Evolutionary conservation across 2,797 vertebrate species (phyloP).

Genomic region (Rousettus madagascariensis): DNA sequence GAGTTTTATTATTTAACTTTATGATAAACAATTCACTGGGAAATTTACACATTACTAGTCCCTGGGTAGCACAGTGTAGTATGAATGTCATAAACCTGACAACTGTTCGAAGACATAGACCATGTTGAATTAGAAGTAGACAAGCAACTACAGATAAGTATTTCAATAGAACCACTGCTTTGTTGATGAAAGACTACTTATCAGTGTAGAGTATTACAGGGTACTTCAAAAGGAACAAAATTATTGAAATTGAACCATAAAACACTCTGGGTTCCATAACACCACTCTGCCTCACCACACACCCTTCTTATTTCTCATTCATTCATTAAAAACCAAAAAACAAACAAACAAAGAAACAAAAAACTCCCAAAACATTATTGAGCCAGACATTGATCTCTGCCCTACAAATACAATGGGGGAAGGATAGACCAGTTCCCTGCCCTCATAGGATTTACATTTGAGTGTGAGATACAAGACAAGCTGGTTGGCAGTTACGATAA

Average conservation of each 20-base stretch:
- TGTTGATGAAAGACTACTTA: neutral
- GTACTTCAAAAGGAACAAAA: neutral
- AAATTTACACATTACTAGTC: neutral
- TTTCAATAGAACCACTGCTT: neutral
- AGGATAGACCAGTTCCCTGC: neutral
- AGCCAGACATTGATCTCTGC: neutral
- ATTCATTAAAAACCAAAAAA: neutral
- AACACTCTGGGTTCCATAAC: neutral
- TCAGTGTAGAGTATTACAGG: neutral
- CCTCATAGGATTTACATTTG: neutral
- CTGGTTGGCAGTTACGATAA: neutral
- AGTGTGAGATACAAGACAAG: neutral
- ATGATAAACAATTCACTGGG: neutral
- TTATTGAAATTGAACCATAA: neutral
- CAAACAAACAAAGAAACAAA: neutral
- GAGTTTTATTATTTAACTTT: slow-evolving; percentile 20
- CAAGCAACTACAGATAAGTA: neutral
- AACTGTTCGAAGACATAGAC: neutral
- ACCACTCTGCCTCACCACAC: neutral
- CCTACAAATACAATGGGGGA: neutral
- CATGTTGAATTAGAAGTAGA: slow-evolving; percentile 13
- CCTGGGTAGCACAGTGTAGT: neutral
- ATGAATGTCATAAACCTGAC: slow-evolving; percentile 16
- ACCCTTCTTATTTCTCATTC: neutral
- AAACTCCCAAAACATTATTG: too few species aligned